Evolutionary conservation across 2,888 invertebrate genomes (phyloP).

Genomic region (Malacosoma neustria): DNA sequence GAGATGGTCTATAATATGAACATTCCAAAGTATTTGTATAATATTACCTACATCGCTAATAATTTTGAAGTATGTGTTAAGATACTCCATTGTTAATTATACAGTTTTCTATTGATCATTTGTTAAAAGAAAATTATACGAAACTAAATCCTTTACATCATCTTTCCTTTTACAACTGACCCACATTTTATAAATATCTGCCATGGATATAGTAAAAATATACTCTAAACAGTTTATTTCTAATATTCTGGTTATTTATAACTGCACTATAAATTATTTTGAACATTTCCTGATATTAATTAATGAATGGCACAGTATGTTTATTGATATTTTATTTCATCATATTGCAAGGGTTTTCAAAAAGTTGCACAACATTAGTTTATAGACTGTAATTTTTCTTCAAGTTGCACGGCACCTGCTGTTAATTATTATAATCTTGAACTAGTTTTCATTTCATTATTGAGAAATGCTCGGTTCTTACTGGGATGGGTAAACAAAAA

Average conservation of each 20-base stretch:
- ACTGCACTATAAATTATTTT: too few relatives aligned
- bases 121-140: constrained; percentile 76
- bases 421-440: constrained; percentile 63
- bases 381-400: constrained; percentile 56
- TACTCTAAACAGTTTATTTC: too few relatives aligned
- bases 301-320: too few relatives aligned
- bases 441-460: constrained; percentile 35
- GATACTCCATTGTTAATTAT: constrained; percentile 74
- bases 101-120: constrained; percentile 76
- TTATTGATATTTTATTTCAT: too few relatives aligned
- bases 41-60: constrained; percentile 73
- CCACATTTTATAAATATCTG: constrained; percentile 1
- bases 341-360: too few relatives aligned
- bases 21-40: constrained; percentile 75
- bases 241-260: too few relatives aligned
- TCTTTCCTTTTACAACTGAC: constrained; percentile 35
- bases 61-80: constrained; percentile 73
- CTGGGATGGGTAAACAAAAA: too few relatives aligned
- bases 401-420: constrained; percentile 24
- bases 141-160: constrained; percentile 69
- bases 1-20: constrained; percentile 64
- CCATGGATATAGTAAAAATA: too few relatives aligned
- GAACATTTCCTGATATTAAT: too few relatives aligned
- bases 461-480: too few relatives aligned
- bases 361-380: constrained; percentile 75